phyloP scores from a whole-genome alignment of 2,888 invertebrate genomes.

The Helleia helle region DNA sequence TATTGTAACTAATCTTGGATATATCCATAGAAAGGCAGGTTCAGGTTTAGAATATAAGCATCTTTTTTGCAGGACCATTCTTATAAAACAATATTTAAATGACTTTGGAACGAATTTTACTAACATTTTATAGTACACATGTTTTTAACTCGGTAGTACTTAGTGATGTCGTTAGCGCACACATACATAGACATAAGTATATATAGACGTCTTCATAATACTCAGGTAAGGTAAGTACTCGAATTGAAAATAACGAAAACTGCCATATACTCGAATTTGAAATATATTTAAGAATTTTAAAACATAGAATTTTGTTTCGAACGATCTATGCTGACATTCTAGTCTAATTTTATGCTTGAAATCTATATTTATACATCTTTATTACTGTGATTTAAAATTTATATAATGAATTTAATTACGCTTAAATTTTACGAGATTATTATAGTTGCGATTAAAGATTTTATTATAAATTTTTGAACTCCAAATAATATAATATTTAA shows the following conservation, averaged over 20 bases:
- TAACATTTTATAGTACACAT: conserved; percentile 2
- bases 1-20: too few relatives aligned
- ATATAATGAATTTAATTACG: conserved; percentile 1
- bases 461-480: conserved; percentile 1
- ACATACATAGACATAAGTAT: conserved; percentile 18
- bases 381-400: conserved; percentile 9
- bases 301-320: not conserved
- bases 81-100: not conserved
- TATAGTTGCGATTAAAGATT: conserved; percentile 7
- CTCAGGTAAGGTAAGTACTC: not conserved
- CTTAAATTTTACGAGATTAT: not conserved
- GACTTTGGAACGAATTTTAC: conserved; percentile 4
- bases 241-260: too few relatives aligned
- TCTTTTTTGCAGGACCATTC: conserved; percentile 5
- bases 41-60: not conserved
- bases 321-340: not conserved
- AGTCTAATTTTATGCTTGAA: conserved; percentile 1
- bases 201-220: not conserved
- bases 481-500: conserved; percentile 30
- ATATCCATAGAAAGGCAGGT: too few relatives aligned
- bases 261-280: conserved; percentile 57
- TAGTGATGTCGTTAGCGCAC: conserved; percentile 30
- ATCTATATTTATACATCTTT: conserved; percentile 12
- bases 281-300: not conserved
- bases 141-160: conserved; percentile 1